Percentiles rank a stretch among this genome's conserved stretches.
phyloP scores from a whole-genome alignment of 2,888 invertebrate species.

The Plagodis dolabraria region DNA sequence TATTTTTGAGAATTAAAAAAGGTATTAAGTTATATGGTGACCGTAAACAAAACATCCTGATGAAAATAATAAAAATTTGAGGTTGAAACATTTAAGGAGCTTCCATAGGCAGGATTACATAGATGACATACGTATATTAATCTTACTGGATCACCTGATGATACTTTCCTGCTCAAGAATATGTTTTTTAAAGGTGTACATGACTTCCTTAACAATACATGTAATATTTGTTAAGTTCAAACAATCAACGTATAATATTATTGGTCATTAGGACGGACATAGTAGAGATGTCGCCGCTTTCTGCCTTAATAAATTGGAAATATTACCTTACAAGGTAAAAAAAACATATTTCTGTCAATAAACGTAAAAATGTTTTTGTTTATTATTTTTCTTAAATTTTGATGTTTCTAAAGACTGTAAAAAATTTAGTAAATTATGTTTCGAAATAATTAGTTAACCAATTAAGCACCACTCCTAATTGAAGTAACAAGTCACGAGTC shows the following conservation, averaged over 20 bases:
- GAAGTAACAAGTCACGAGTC: no score
- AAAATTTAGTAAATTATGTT: no score
- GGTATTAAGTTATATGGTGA: no score
- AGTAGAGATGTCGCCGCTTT: constrained; percentile 34
- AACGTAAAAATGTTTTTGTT: no score
- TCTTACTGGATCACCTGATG: not conserved
- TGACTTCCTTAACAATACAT: constrained; percentile 15
- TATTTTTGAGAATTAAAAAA: not conserved
- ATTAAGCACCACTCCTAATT: no score
- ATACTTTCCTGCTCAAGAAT: no score
- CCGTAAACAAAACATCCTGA: not conserved
- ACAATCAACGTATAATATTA: constrained; percentile 23
- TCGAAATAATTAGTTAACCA: no score
- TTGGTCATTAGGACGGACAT: constrained; percentile 64
- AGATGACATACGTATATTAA: not conserved
- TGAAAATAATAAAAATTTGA: not conserved
- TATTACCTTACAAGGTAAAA: no score
- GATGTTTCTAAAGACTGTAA: no score
- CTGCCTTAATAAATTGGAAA: no score
- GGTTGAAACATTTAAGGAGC: not conserved
- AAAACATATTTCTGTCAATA: no score
- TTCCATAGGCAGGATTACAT: not conserved
- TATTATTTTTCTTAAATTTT: no score
- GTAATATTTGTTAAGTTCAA: constrained; percentile 8
- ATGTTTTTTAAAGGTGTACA: not conserved